Evolutionary conservation across 2,888 invertebrate species (phyloP).

Genomic region (Deladenus siricidicola): DNA sequence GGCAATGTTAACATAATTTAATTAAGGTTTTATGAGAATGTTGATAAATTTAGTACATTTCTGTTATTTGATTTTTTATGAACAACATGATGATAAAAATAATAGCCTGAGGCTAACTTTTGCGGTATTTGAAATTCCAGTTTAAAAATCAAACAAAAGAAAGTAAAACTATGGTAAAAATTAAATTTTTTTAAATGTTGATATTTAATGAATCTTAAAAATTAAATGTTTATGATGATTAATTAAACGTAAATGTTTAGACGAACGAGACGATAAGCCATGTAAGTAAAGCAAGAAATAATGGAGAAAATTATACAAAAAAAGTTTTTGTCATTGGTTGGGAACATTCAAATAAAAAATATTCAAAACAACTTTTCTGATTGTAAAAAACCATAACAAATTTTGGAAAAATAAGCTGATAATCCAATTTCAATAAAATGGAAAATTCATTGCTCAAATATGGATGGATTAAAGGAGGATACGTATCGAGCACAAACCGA

Average conservation of each 20-base stretch:
- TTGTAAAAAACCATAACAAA: neutral
- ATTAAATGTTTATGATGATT: too few relatives aligned
- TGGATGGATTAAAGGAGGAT: neutral
- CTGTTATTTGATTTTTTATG: too few relatives aligned
- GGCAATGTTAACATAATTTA: neutral
- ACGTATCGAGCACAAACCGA: constrained; percentile 21
- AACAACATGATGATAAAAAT: too few relatives aligned
- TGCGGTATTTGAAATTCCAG: neutral
- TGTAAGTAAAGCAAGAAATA: constrained; percentile 32
- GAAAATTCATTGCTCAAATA: neutral
- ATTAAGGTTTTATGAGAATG: neutral
- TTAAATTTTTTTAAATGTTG: neutral
- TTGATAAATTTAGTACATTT: too few relatives aligned
- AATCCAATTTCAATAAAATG: neutral
- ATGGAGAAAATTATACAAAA: neutral
- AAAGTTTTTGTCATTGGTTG: too few relatives aligned
- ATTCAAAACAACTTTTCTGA: neutral
- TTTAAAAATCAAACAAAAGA: neutral
- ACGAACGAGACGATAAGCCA: constrained; percentile 46
- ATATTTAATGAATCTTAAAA: neutral
- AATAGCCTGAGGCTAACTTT: neutral
- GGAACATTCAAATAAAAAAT: too few relatives aligned
- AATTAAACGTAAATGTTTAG: constrained; percentile 22
- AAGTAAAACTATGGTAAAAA: too few relatives aligned
- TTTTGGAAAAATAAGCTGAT: neutral